Evolutionary conservation across 2,888 invertebrate species (phyloP).

Genomic region (Anagyrus pseudococci): DNA sequence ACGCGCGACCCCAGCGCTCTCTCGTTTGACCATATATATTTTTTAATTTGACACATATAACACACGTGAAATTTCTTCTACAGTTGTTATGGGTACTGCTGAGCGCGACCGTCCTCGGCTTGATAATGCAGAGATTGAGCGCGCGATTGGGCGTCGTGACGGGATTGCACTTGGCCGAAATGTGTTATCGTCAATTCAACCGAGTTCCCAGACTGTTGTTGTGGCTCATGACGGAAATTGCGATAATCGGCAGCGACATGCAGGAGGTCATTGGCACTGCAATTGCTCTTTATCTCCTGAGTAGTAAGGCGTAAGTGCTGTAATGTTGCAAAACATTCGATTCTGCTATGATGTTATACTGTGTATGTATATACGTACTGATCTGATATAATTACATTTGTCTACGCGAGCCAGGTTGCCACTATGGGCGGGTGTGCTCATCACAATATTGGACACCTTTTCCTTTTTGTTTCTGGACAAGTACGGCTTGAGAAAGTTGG

Average conservation of each 20-base stretch:
- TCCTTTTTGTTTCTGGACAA: conserved; percentile 87
- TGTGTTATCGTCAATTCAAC: conserved; percentile 79
- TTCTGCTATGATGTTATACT: no score
- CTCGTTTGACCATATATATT: neutral
- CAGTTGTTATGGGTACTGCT: conserved; percentile 86
- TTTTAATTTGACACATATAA: neutral
- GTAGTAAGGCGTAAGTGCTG: conserved; percentile 70
- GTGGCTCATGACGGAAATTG: conserved; percentile 92
- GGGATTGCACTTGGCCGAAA: conserved; percentile 83
- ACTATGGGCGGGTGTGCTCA: conserved; percentile 81
- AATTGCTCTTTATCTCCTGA: conserved; percentile 82
- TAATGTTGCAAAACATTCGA: neutral
- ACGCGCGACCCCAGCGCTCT: neutral
- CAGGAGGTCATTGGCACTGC: conserved; percentile 93
- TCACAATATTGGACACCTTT: conserved; percentile 87
- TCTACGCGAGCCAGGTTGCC: conserved; percentile 52
- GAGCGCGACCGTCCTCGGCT: conserved; percentile 82
- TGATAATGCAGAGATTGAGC: conserved; percentile 79
- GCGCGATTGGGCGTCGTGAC: conserved; percentile 83
- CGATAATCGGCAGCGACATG: conserved; percentile 91
- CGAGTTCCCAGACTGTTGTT: conserved; percentile 75
- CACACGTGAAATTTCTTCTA: conserved; percentile 14
- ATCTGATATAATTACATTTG: neutral
- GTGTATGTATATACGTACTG: no score
- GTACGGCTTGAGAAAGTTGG: conserved; percentile 82